Percentiles rank a stretch among this genome's conserved stretches.
phyloP scores from a whole-genome alignment of 2,888 invertebrate genomes.

The Amiota communis region DNA sequence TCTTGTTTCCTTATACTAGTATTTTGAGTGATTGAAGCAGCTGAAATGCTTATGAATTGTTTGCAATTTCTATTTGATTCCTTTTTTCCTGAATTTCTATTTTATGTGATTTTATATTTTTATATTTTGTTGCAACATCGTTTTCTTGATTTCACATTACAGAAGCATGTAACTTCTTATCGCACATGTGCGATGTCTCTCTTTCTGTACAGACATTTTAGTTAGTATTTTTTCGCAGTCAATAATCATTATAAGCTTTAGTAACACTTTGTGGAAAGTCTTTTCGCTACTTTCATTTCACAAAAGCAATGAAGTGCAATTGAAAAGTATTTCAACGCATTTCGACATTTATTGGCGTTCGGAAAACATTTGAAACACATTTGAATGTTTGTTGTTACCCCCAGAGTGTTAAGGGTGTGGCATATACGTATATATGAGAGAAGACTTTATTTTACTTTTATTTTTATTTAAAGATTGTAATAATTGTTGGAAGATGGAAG shows the following conservation, averaged over 20 bases:
- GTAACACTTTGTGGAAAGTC: too few species aligned
- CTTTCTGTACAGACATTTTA: not conserved
- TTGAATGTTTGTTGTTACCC: not conserved
- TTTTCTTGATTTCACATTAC: not conserved
- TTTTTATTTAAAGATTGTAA: too few species aligned
- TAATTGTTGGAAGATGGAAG: too few species aligned
- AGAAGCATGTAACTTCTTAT: not conserved
- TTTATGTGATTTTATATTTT: not conserved
- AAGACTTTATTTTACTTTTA: too few species aligned
- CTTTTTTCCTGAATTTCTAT: constrained; percentile 22
- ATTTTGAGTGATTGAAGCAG: constrained; percentile 49
- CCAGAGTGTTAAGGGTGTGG: too few species aligned
- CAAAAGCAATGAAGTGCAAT: too few species aligned
- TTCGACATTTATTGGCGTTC: constrained; percentile 9
- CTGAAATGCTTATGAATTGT: constrained; percentile 67
- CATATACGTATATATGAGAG: too few species aligned
- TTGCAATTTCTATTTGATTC: constrained; percentile 64
- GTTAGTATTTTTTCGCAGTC: constrained; percentile 14
- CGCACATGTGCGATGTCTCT: too few species aligned
- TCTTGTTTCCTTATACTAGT: not conserved
- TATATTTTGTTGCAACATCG: not conserved
- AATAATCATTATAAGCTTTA: constrained; percentile 21
- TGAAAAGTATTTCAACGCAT: not conserved
- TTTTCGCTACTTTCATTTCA: too few species aligned
- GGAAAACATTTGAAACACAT: not conserved